Conservation (phyloP, 2,888 invertebrate species). For the Lampropteryx suffumata region DNA sequence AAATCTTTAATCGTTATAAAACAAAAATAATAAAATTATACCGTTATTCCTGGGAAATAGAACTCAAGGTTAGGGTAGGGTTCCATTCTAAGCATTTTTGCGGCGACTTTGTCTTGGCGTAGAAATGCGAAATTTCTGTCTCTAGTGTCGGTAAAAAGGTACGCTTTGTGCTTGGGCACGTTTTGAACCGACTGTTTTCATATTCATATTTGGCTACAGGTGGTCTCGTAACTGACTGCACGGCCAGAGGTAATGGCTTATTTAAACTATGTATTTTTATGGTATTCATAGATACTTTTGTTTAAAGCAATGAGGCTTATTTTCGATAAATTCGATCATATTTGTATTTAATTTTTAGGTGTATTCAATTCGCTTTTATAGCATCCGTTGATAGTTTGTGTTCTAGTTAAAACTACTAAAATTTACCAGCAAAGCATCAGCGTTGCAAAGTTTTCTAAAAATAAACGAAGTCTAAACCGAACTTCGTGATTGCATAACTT, state of each 20-base stretch:
- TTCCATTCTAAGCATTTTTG: slow-evolving; percentile 62
- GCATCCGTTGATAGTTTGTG: neutral
- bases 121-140: slow-evolving; percentile 60
- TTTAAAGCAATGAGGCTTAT: too few species aligned
- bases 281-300: slow-evolving; percentile 2
- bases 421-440: neutral
- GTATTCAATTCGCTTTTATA: neutral
- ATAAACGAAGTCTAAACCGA: neutral
- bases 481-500: slow-evolving; percentile 8
- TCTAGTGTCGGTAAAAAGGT: slow-evolving; percentile 55
- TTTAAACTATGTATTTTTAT: slow-evolving; percentile 31
- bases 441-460: neutral
- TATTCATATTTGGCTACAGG: slow-evolving; percentile 59
- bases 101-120: slow-evolving; percentile 55
- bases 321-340: neutral
- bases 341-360: neutral
- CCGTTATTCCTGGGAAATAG: slow-evolving; percentile 45
- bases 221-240: slow-evolving; percentile 44
- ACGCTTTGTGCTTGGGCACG: slow-evolving; percentile 55
- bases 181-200: slow-evolving; percentile 49
- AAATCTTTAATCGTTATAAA: slow-evolving; percentile 25
- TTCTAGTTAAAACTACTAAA: too few species aligned
- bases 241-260: slow-evolving; percentile 29
- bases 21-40: slow-evolving; percentile 38
- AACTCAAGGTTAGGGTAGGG: slow-evolving; percentile 36